These are phyloP conservation scores for Morone saxatilis DNA, from an alignment of 2,113 vertebrate genomes.

Conservation along the genomic window DNA sequence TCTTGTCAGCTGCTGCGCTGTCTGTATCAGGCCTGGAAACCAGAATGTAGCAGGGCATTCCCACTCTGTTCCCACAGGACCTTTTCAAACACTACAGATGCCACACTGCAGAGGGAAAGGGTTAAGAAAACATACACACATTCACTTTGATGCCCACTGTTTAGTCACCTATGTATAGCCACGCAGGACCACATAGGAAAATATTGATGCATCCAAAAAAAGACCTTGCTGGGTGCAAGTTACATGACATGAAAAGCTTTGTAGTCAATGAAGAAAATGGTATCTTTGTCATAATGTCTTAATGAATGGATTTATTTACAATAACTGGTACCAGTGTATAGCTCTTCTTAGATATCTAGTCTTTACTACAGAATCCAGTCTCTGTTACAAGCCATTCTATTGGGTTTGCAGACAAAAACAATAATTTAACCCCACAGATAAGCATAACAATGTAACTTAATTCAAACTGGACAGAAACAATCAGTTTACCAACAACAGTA, in stretches of 20 bases:
- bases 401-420: no score
- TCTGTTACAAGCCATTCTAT: no score
- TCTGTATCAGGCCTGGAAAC: not conserved
- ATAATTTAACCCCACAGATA: no score
- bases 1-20: not conserved
- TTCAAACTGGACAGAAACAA: no score
- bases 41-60: not conserved
- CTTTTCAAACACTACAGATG: slow-evolving; percentile 37
- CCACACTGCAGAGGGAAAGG: slow-evolving; percentile 58
- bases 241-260: slow-evolving; percentile 9
- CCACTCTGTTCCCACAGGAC: not conserved
- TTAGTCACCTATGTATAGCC: slow-evolving; percentile 29
- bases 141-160: slow-evolving; percentile 49
- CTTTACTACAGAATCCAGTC: no score
- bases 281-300: not conserved
- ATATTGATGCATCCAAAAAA: slow-evolving; percentile 42
- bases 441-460: no score
- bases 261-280: not conserved
- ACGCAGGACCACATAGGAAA: slow-evolving; percentile 13
- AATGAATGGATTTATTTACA: not conserved
- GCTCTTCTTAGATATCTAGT: no score
- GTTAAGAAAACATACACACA: slow-evolving; percentile 69
- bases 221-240: not conserved
- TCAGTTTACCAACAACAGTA: no score
- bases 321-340: not conserved